phyloP scores from a whole-genome alignment of 2,113 vertebrate genomes.

The Leptocoma aspasia region DNA sequence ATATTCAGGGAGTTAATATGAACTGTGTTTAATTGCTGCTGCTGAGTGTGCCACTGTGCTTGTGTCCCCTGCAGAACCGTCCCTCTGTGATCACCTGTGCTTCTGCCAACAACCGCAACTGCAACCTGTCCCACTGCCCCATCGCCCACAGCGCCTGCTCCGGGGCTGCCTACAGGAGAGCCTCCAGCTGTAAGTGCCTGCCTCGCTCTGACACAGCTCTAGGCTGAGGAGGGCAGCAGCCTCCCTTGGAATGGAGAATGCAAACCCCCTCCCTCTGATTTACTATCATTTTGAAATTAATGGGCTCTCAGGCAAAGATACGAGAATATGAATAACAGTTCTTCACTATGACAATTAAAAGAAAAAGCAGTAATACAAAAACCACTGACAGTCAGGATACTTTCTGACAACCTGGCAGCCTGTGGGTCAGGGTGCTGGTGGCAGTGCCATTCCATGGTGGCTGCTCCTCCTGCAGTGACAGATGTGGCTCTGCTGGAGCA shows the following conservation, averaged over 20 bases:
- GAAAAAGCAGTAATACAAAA: not conserved
- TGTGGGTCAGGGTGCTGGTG: not conserved
- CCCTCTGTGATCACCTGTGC: slow-evolving; percentile 97
- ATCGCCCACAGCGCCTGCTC: slow-evolving; percentile 87
- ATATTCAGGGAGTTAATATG: not conserved
- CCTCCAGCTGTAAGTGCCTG: slow-evolving; percentile 84
- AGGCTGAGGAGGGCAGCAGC: not conserved
- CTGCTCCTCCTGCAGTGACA: not conserved
- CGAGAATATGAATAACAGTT: not conserved
- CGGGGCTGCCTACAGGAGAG: slow-evolving; percentile 81
- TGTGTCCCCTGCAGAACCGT: slow-evolving; percentile 80
- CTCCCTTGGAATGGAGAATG: not conserved
- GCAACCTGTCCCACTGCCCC: slow-evolving; percentile 95
- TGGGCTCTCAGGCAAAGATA: not conserved
- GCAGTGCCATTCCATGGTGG: not conserved
- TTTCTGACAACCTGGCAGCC: too few relatives aligned
- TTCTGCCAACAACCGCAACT: slow-evolving; percentile 92
- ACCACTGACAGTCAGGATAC: not conserved
- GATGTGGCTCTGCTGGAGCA: not conserved
- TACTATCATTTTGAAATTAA: not conserved
- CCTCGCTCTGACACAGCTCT: not conserved
- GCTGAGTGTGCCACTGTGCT: not conserved
- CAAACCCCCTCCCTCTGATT: not conserved
- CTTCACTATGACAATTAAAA: not conserved
- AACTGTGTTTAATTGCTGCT: not conserved